A percentile compares a stretch with the other conserved stretches of the same genome.
Evolutionary conservation across 2,888 invertebrate genomes (phyloP).

Genomic region (Cyclophora punctaria): DNA sequence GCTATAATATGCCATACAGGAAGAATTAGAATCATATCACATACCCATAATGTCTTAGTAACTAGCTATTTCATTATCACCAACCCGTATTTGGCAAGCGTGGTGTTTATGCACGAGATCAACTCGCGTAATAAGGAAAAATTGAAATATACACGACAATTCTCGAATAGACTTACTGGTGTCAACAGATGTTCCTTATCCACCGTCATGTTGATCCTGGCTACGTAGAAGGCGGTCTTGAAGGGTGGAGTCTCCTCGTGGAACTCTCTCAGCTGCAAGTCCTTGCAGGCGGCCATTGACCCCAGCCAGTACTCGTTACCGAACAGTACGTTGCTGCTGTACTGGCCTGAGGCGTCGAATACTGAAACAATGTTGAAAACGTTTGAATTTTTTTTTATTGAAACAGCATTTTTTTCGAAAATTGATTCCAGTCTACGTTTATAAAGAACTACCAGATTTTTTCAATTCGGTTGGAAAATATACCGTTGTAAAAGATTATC

Average conservation of each 20-base stretch:
- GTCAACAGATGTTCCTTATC: constrained; percentile 64
- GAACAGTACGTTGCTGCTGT: constrained; percentile 83
- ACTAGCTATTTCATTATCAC: not conserved
- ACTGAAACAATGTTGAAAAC: constrained; percentile 63
- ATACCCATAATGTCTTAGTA: too few relatives aligned
- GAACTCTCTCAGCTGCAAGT: constrained; percentile 73
- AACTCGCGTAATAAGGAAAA: not conserved
- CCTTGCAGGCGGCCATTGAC: constrained; percentile 80
- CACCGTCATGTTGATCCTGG: constrained; percentile 72
- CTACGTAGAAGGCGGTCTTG: constrained; percentile 76
- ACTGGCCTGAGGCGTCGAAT: constrained; percentile 86
- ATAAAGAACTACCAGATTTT: too few relatives aligned
- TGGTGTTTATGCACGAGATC: not conserved
- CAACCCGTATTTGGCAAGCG: too few relatives aligned
- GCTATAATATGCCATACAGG: too few relatives aligned
- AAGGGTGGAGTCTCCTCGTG: constrained; percentile 76
- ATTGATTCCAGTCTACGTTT: too few relatives aligned
- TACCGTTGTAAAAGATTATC: too few relatives aligned
- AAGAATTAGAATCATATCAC: too few relatives aligned
- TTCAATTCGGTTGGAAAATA: too few relatives aligned
- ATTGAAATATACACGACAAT: constrained; percentile 2
- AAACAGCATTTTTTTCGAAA: too few relatives aligned
- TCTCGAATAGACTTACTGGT: constrained; percentile 49
- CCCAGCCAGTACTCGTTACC: constrained; percentile 90
- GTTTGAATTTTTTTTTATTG: too few relatives aligned